phyloP scores from a whole-genome alignment of 2,797 vertebrate genomes.

The Karalla daura region DNA sequence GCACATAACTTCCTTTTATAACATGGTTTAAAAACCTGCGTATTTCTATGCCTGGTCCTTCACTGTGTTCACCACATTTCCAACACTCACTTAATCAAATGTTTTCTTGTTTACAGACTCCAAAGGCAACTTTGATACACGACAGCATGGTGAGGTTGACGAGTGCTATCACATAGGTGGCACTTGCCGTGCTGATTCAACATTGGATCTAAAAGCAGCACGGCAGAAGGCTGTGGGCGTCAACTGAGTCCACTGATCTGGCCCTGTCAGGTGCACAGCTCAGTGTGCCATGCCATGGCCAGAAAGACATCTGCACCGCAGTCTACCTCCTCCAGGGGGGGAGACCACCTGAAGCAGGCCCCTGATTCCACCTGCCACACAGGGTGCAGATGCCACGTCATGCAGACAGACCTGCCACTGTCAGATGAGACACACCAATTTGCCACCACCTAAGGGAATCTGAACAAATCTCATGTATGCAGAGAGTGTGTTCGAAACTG shows the following conservation, averaged over 20 bases:
- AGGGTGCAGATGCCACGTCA: constrained; percentile 50
- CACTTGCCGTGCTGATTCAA: constrained; percentile 49
- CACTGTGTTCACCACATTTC: not conserved
- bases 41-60: not conserved
- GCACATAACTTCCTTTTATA: not conserved
- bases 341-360: constrained; percentile 61
- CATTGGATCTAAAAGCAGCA: constrained; percentile 48
- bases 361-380: constrained; percentile 59
- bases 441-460: constrained; percentile 35
- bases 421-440: constrained; percentile 51
- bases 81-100: constrained; percentile 15
- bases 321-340: constrained; percentile 36
- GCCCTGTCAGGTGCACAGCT: constrained; percentile 56
- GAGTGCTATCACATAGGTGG: constrained; percentile 47
- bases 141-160: constrained; percentile 5
- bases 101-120: constrained; percentile 25
- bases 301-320: constrained; percentile 47
- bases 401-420: constrained; percentile 47
- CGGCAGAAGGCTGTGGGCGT: constrained; percentile 68
- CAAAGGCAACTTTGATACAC: constrained; percentile 22
- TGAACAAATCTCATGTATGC: constrained; percentile 29
- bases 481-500: constrained; percentile 36
- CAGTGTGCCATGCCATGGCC: constrained; percentile 35
- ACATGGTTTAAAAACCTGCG: not conserved
- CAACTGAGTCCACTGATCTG: constrained; percentile 50